phyloP scores from a whole-genome alignment of 1,140 invertebrate species.

The Oscheius sp. region DNA sequence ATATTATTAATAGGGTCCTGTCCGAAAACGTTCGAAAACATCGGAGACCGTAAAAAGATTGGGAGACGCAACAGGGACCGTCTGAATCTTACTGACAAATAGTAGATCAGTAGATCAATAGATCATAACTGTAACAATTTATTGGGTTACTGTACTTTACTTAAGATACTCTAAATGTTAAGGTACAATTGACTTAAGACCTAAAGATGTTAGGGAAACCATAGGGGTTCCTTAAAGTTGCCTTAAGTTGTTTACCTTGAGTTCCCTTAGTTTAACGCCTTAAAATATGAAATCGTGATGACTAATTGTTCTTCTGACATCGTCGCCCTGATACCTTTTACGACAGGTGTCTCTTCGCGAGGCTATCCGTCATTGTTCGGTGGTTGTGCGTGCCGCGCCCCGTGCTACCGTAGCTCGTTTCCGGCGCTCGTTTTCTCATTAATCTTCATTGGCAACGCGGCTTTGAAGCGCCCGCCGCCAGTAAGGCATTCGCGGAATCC shows the following conservation, averaged over 20 bases:
- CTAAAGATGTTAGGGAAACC: neutral
- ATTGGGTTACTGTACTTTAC: neutral
- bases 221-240: neutral
- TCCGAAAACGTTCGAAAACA: neutral
- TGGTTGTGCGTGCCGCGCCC: neutral
- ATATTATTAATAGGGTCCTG: neutral
- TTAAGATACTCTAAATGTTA: too few relatives aligned
- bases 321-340: neutral
- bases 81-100: too few relatives aligned
- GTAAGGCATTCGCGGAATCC: neutral
- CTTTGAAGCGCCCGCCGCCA: neutral
- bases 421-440: conserved; percentile 12
- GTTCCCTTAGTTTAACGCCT: neutral
- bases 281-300: neutral
- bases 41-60: neutral
- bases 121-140: neutral
- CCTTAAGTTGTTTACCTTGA: neutral
- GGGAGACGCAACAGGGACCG: too few relatives aligned
- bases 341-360: neutral
- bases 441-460: conserved; percentile 7
- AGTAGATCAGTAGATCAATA: too few relatives aligned
- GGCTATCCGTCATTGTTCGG: conserved; percentile 3
- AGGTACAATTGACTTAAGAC: too few relatives aligned
- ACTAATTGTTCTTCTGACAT: neutral
- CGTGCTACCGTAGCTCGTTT: neutral